These are phyloP conservation scores for Argya squamiceps DNA, from an alignment of 2,797 vertebrate genomes.

Conservation along the genomic window DNA sequence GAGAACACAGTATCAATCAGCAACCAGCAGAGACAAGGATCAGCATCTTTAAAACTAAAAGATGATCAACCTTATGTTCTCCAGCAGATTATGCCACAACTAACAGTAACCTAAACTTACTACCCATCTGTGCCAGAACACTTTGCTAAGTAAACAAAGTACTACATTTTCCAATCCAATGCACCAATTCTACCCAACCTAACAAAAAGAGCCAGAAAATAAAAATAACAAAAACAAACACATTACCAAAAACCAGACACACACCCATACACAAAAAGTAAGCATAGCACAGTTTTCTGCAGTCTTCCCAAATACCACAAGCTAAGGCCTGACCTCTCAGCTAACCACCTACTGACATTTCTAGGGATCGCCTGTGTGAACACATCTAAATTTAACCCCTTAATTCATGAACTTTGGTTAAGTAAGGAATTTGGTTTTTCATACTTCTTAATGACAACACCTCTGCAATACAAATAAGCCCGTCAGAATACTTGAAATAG, in stretches of 20 bases:
- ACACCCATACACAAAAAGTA: not conserved
- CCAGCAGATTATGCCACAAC: not conserved
- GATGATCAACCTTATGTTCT: not conserved
- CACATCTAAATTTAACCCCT: conserved; percentile 19
- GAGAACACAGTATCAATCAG: not conserved
- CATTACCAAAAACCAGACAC: not conserved
- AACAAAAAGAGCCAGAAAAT: not conserved
- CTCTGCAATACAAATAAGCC: not conserved
- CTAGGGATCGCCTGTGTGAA: not conserved
- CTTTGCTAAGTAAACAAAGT: not conserved
- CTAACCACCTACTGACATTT: not conserved
- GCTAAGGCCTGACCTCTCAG: not conserved
- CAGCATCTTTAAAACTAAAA: not conserved
- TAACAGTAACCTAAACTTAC: not conserved
- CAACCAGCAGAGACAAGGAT: not conserved
- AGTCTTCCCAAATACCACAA: not conserved
- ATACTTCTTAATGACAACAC: not conserved
- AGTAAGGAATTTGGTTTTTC: not conserved
- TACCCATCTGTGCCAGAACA: not conserved
- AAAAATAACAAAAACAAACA: not conserved
- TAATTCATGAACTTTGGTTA: not conserved
- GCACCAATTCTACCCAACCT: not conserved
- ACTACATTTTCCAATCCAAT: not conserved
- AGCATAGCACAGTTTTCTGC: not conserved
- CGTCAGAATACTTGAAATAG: not conserved